Percentiles rank a stretch among this genome's conserved stretches.
Conservation (phyloP, 1,140 invertebrate genomes). For the Drosophila ananassae region DNA sequence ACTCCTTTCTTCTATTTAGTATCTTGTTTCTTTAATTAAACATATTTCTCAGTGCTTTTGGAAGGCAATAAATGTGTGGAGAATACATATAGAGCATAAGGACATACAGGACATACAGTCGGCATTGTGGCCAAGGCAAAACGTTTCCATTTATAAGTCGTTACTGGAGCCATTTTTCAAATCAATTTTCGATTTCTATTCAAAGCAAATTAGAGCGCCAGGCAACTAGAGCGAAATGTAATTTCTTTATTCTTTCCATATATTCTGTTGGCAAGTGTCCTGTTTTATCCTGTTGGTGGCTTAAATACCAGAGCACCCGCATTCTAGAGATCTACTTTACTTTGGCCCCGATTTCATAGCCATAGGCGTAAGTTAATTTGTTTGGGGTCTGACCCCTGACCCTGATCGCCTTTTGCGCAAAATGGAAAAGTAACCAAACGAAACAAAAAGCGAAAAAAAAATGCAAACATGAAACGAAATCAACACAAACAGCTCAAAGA, state of each 20-base stretch:
- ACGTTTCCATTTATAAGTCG: conserved; percentile 41
- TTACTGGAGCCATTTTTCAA: conserved; percentile 29
- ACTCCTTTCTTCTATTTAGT: background rate
- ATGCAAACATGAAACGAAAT: conserved; percentile 65
- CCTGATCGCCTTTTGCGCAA: conserved; percentile 23
- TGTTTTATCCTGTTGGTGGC: background rate
- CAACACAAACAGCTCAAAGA: conserved; percentile 38
- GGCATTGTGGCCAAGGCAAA: conserved; percentile 23
- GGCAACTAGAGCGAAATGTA: conserved; percentile 25
- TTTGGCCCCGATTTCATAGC: conserved; percentile 2
- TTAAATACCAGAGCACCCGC: conserved; percentile 6
- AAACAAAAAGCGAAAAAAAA: conserved; percentile 23
- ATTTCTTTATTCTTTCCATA: conserved; percentile 1
- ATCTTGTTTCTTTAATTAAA: no score
- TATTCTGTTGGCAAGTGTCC: background rate
- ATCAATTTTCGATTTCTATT: conserved; percentile 51
- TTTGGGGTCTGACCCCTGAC: conserved; percentile 46
- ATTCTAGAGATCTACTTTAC: conserved; percentile 2
- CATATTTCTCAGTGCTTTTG: background rate
- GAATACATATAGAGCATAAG: background rate
- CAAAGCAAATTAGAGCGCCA: conserved; percentile 26
- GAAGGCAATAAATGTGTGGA: background rate
- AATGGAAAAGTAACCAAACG: conserved; percentile 4
- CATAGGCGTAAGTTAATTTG: conserved; percentile 68
- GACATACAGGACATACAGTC: conserved; percentile 21